Percentiles rank a stretch among this genome's conserved stretches.
phyloP scores from a whole-genome alignment of 2,113 vertebrate species.

The Sigmodon hispidus region DNA sequence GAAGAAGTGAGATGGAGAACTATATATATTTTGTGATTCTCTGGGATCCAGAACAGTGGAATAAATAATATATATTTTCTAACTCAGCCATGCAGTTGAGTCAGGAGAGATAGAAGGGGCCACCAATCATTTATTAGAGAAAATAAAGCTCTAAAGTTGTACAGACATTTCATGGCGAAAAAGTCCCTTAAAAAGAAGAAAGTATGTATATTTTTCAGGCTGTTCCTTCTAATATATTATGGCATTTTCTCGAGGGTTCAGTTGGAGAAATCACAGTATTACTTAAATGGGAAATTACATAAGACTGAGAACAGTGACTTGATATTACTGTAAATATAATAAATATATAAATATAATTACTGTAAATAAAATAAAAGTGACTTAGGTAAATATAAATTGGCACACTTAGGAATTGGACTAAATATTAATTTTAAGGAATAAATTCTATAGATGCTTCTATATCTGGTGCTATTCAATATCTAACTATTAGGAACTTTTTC shows the following conservation, averaged over 20 bases:
- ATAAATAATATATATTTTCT: constrained; percentile 63
- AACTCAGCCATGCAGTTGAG: constrained; percentile 21
- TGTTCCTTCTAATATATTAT: not conserved
- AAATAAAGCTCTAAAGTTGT: constrained; percentile 48
- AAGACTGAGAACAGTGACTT: not conserved
- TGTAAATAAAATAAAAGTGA: not conserved
- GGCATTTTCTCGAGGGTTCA: not conserved
- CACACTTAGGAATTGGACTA: not conserved
- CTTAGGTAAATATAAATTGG: not conserved
- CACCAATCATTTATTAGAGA: constrained; percentile 49
- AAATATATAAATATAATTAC: not conserved
- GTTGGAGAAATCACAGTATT: not conserved
- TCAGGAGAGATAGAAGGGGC: not conserved
- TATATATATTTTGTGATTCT: not conserved
- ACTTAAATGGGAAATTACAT: not conserved
- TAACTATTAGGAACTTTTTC: not conserved
- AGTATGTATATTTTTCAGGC: not conserved
- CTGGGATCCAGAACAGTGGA: constrained; percentile 38
- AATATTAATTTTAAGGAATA: not conserved
- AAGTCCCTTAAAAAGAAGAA: not conserved
- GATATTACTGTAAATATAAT: not conserved
- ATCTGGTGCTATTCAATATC: not conserved
- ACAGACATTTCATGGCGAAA: not conserved
- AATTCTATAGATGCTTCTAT: not conserved
- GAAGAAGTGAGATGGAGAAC: not conserved